Evolutionary conservation across 2,888 invertebrate species (phyloP).

Genomic region (Punctoribates punctum): DNA sequence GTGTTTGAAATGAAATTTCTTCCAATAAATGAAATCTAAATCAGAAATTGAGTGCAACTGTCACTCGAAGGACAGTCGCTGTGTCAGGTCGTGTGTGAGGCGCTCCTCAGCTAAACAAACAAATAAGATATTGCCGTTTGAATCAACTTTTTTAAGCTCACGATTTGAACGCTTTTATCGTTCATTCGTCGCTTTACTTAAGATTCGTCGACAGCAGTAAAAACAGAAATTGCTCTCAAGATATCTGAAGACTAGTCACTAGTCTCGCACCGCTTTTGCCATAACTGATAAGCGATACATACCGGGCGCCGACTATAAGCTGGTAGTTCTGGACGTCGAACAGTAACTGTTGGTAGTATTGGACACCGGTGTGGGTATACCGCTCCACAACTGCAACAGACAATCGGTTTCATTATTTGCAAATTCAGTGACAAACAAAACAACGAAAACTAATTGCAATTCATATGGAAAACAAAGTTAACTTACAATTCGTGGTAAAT

Average conservation of each 20-base stretch:
- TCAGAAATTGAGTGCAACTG: constrained; percentile 8
- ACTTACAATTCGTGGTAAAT: neutral
- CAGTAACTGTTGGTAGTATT: constrained; percentile 74
- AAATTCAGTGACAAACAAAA: neutral
- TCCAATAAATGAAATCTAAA: neutral
- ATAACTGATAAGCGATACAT: constrained; percentile 53
- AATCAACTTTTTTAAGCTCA: neutral
- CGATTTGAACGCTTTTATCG: neutral
- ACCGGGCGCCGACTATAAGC: constrained; percentile 85
- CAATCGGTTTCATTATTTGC: neutral
- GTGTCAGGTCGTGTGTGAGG: constrained; percentile 1
- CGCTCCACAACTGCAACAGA: constrained; percentile 50
- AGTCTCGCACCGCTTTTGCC: no score
- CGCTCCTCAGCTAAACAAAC: neutral
- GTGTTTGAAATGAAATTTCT: neutral
- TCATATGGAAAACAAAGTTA: neutral
- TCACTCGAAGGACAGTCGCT: constrained; percentile 4
- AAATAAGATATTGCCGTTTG: neutral
- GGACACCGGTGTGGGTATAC: constrained; percentile 70
- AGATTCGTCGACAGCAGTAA: neutral
- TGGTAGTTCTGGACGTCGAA: constrained; percentile 83
- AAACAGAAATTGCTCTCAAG: neutral
- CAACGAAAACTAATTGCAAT: neutral
- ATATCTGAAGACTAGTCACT: no score
- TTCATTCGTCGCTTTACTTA: neutral